Evolutionary conservation across 2,888 invertebrate genomes (phyloP).

Genomic region (Drosophila merina): DNA sequence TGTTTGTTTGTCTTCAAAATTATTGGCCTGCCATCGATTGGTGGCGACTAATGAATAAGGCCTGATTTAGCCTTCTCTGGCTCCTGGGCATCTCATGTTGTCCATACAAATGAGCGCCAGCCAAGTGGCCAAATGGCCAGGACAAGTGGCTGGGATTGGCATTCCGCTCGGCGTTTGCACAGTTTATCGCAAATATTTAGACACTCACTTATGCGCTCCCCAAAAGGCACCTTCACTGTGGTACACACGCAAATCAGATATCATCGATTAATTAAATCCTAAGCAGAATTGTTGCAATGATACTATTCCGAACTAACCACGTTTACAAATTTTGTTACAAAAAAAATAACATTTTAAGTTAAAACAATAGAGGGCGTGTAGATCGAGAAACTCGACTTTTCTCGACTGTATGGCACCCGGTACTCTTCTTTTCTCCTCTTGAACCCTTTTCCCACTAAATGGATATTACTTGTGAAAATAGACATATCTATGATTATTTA

Average conservation of each 20-base stretch:
- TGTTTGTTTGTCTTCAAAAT: slow-evolving; percentile 54
- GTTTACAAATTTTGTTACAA: too few relatives aligned
- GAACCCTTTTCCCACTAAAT: too few relatives aligned
- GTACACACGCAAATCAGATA: neutral
- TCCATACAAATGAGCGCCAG: slow-evolving; percentile 60
- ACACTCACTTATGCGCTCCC: neutral
- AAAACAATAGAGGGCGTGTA: too few relatives aligned
- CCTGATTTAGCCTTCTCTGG: slow-evolving; percentile 63
- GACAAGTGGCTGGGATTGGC: slow-evolving; percentile 19
- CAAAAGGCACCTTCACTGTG: neutral
- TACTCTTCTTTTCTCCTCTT: too few relatives aligned
- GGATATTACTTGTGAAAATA: too few relatives aligned
- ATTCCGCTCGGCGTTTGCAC: slow-evolving; percentile 21
- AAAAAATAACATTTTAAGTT: too few relatives aligned
- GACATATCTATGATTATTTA: too few relatives aligned
- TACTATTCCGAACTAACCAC: too few relatives aligned
- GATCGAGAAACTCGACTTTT: too few relatives aligned
- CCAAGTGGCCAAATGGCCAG: slow-evolving; percentile 4
- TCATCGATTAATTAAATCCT: neutral
- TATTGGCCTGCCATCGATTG: slow-evolving; percentile 56
- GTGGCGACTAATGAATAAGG: slow-evolving; percentile 70
- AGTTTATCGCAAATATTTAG: slow-evolving; percentile 33
- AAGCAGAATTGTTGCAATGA: neutral
- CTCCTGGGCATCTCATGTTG: slow-evolving; percentile 33
- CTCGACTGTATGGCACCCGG: too few relatives aligned